Percentiles rank a stretch among this genome's conserved stretches.
These are phyloP conservation scores for Porites divaricata DNA, from an alignment of 92 coral and sea anemone genomes.

Conservation along the genomic window DNA sequence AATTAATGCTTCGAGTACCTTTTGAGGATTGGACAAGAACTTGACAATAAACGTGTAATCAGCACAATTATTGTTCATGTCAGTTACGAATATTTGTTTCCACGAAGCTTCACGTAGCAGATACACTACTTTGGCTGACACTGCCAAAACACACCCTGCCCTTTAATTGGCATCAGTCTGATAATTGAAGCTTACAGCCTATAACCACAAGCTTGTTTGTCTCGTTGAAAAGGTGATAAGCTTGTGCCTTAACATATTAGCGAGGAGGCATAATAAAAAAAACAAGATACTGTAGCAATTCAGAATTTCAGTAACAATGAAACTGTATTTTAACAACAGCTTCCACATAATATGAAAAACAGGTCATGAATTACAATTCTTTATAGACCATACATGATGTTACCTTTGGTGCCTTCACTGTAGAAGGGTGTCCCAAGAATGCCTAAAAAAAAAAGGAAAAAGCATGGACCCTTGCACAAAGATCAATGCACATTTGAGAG, in stretches of 20 bases:
- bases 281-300: constrained; percentile 8
- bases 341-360: no score
- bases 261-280: neutral
- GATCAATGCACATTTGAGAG: constrained; percentile 10
- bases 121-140: constrained; percentile 21
- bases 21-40: constrained; percentile 11
- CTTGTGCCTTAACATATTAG: neutral
- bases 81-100: constrained; percentile 22
- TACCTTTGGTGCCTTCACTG: no score
- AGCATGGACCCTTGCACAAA: no score
- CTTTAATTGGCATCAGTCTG: constrained; percentile 22
- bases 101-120: constrained; percentile 11
- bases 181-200: neutral
- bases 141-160: constrained; percentile 15
- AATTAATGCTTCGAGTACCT: constrained; percentile 13
- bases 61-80: neutral
- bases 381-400: no score
- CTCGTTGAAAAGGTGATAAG: neutral
- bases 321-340: no score
- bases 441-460: neutral
- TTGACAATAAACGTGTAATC: constrained; percentile 1
- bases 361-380: no score
- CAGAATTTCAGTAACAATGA: constrained; percentile 1
- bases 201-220: no score
- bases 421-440: neutral